Percentiles rank a stretch among this genome's conserved stretches.
phyloP scores from a whole-genome alignment of 2,797 vertebrate species.

The Leucoraja ocellata region DNA sequence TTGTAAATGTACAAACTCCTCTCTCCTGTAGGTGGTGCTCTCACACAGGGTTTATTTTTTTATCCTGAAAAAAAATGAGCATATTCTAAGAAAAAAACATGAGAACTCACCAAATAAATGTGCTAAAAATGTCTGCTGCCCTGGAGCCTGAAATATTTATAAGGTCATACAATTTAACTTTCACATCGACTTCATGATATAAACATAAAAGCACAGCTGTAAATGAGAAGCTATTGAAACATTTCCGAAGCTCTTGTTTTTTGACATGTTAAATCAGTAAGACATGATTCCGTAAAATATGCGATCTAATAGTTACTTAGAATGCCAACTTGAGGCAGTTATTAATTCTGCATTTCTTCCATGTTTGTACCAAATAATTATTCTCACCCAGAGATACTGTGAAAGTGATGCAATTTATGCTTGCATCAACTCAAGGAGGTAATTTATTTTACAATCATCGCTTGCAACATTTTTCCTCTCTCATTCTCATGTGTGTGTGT shows the following conservation, averaged over 20 bases:
- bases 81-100: neutral
- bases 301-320: neutral
- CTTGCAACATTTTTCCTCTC: neutral
- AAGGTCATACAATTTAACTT: neutral
- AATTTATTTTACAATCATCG: neutral
- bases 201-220: neutral
- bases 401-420: neutral
- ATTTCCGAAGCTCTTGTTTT: neutral
- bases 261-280: neutral
- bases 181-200: neutral
- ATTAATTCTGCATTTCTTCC: neutral
- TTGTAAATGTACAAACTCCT: neutral
- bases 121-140: neutral
- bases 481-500: neutral
- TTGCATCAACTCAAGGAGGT: neutral
- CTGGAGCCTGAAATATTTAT: neutral
- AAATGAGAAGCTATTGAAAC: neutral
- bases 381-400: neutral
- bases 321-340: neutral
- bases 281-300: neutral
- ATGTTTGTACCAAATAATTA: neutral
- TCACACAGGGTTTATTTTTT: neutral
- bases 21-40: neutral
- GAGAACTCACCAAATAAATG: neutral
- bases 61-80: neutral